phyloP scores from a whole-genome alignment of 2,113 vertebrate species.

The Podarcis muralis region DNA sequence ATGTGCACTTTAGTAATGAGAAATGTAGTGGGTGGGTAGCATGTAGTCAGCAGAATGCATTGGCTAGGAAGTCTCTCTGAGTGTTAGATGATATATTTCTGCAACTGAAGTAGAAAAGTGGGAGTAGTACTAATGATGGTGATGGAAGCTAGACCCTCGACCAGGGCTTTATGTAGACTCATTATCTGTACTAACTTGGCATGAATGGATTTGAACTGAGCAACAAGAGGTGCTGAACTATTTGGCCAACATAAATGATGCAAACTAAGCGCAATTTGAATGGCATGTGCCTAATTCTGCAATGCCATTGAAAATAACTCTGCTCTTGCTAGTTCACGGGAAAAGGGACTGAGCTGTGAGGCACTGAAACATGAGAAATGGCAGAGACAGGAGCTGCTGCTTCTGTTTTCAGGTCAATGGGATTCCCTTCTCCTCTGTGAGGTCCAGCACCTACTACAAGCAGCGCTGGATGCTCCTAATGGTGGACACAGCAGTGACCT shows the following conservation, averaged over 20 bases:
- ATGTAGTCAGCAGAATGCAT: neutral
- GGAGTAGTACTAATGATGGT: no score
- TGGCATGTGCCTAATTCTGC: neutral
- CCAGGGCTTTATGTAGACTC: no score
- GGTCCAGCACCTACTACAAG: constrained; percentile 77
- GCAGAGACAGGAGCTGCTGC: neutral
- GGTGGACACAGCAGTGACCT: constrained; percentile 73
- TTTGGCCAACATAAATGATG: no score
- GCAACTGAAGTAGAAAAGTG: no score
- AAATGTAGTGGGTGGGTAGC: neutral
- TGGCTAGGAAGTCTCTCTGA: neutral
- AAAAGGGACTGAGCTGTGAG: neutral
- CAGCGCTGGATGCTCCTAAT: constrained; percentile 69
- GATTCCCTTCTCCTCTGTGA: constrained; percentile 78
- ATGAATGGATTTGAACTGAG: neutral
- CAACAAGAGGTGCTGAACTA: neutral
- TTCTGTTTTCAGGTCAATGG: constrained; percentile 71
- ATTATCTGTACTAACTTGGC: no score
- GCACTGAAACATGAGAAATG: neutral
- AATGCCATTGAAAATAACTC: no score
- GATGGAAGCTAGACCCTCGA: no score
- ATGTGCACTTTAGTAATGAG: neutral
- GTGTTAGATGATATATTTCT: neutral
- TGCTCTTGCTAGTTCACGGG: no score
- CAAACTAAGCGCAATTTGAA: neutral